A percentile compares a stretch with the other conserved stretches of the same genome.
Evolutionary conservation across 2,888 invertebrate genomes (phyloP).

Genomic region (Rhorus exstirpatorius): DNA sequence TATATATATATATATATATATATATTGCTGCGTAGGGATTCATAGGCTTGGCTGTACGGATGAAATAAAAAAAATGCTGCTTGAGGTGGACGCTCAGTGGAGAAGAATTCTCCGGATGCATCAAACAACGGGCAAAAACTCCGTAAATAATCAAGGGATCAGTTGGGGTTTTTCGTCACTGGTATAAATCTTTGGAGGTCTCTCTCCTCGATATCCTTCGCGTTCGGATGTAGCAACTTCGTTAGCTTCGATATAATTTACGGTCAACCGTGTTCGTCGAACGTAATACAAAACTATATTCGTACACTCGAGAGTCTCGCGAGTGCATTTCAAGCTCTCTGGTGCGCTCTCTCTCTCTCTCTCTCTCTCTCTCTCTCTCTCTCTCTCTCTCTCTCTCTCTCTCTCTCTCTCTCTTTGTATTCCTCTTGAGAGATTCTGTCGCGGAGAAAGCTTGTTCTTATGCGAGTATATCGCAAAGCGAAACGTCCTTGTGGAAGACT

Average conservation of each 20-base stretch:
- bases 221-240: slow-evolving; percentile 77
- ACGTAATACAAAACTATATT: slow-evolving; percentile 70
- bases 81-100: slow-evolving; percentile 21
- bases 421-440: slow-evolving; percentile 46
- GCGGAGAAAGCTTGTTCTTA: slow-evolving; percentile 16
- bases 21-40: slow-evolving; percentile 43
- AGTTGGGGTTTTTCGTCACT: slow-evolving; percentile 74
- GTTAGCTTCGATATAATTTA: slow-evolving; percentile 81
- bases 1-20: not conserved
- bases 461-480: slow-evolving; percentile 56
- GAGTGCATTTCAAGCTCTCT: slow-evolving; percentile 12
- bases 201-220: slow-evolving; percentile 63
- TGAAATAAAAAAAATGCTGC: slow-evolving; percentile 59
- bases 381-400: not conserved
- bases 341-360: not conserved
- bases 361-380: not conserved
- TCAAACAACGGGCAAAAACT: slow-evolving; percentile 65
- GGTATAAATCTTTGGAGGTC: slow-evolving; percentile 78
- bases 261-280: slow-evolving; percentile 74
- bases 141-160: slow-evolving; percentile 78
- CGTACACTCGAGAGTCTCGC: slow-evolving; percentile 48
- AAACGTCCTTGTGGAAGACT: slow-evolving; percentile 60
- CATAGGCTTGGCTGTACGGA: slow-evolving; percentile 31
- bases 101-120: slow-evolving; percentile 54
- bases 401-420: not conserved